Conservation (phyloP, 1,140 invertebrate genomes). For the Brachionus plicatilis region DNA sequence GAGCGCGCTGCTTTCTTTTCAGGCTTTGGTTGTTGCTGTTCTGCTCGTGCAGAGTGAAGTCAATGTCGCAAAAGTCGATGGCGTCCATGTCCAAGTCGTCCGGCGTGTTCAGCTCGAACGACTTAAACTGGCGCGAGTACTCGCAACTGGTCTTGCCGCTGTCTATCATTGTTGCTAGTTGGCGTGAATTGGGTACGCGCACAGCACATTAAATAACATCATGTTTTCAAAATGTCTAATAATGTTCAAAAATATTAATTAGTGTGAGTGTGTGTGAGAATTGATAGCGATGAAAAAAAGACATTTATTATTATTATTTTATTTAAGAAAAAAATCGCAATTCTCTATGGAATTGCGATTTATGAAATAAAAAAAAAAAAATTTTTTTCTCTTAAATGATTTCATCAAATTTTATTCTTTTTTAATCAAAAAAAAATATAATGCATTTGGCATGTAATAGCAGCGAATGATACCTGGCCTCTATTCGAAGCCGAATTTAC, state of each 20-base stretch:
- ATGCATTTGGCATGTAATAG: not conserved
- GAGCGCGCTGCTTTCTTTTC: not conserved
- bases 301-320: slow-evolving; percentile 1
- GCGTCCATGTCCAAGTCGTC: not conserved
- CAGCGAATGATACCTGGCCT: not conserved
- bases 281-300: not conserved
- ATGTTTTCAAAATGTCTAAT: not conserved
- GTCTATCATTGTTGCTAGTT: not conserved
- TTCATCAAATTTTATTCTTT: not conserved
- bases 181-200: not conserved
- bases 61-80: not conserved
- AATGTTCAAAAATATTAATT: not conserved
- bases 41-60: not conserved
- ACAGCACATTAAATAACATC: not conserved
- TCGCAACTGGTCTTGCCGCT: not conserved
- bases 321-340: not conserved
- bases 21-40: not conserved
- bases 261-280: not conserved
- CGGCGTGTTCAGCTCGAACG: not conserved
- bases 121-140: not conserved
- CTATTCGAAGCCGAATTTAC: not conserved
- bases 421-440: not conserved
- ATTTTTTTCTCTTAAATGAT: not conserved
- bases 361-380: not conserved
- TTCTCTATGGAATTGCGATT: not conserved